A percentile compares a stretch with the other conserved stretches of the same genome.
Conservation (phyloP, 2,797 vertebrate species). For the Lepus townsendii region DNA sequence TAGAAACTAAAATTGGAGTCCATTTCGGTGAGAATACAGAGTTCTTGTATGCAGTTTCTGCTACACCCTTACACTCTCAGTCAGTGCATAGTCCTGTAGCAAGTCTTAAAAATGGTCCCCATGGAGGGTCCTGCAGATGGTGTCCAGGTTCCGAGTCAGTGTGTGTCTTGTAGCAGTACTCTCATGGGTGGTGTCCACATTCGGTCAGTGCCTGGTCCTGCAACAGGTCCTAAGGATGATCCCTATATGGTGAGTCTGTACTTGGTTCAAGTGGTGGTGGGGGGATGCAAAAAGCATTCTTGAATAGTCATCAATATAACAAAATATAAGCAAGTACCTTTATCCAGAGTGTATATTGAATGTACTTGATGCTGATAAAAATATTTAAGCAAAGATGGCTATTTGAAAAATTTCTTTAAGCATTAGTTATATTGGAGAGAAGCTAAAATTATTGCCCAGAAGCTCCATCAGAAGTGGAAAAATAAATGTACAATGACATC, state of each 20-base stretch:
- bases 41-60: neutral
- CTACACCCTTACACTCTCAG: neutral
- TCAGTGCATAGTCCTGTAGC: neutral
- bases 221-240: too few species aligned
- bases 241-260: too few species aligned
- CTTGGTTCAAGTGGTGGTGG: neutral
- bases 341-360: slow-evolving; percentile 11
- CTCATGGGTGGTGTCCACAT: too few species aligned
- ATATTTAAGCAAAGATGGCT: slow-evolving; percentile 47
- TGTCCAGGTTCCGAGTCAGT: too few species aligned
- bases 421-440: slow-evolving; percentile 68
- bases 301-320: neutral
- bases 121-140: too few species aligned
- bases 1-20: neutral
- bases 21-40: neutral
- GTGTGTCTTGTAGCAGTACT: too few species aligned
- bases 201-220: too few species aligned
- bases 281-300: neutral
- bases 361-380: slow-evolving; percentile 57
- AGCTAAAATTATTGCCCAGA: slow-evolving; percentile 74
- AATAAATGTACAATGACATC: slow-evolving; percentile 72
- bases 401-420: slow-evolving; percentile 57
- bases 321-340: slow-evolving; percentile 51
- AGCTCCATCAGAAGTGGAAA: slow-evolving; percentile 57
- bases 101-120: too few species aligned